Evolutionary conservation across 2,888 invertebrate species (phyloP).

Genomic region (Lysandra bellargus): DNA sequence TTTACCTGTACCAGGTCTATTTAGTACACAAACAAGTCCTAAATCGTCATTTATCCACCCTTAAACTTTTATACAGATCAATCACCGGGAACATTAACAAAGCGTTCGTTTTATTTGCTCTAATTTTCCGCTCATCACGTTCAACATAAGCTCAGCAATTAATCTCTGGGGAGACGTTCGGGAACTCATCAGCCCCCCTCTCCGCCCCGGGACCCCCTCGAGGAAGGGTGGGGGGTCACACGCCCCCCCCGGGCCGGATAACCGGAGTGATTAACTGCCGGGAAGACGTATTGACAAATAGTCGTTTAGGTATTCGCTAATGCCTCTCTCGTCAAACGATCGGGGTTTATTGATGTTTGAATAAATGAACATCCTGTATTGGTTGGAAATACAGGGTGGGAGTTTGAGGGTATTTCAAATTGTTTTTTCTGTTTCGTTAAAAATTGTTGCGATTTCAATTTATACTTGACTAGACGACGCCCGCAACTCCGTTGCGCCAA

Average conservation of each 20-base stretch:
- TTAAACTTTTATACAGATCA: conserved; percentile 24
- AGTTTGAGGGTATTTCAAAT: background rate
- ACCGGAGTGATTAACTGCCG: conserved; percentile 77
- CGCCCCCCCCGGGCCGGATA: conserved; percentile 54
- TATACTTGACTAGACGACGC: too few species aligned
- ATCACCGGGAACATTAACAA: conserved; percentile 32
- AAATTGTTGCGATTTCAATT: background rate
- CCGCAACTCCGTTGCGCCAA: too few species aligned
- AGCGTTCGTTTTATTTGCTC: conserved; percentile 46
- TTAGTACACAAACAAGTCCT: background rate
- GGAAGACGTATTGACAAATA: conserved; percentile 80
- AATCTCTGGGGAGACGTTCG: conserved; percentile 70
- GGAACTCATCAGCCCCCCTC: conserved; percentile 47
- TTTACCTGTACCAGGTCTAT: background rate
- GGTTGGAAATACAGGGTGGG: background rate
- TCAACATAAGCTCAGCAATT: conserved; percentile 73
- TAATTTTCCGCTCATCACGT: conserved; percentile 63
- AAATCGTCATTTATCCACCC: background rate
- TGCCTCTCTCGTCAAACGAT: conserved; percentile 72
- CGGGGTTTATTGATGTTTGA: conserved; percentile 44
- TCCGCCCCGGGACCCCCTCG: conserved; percentile 41
- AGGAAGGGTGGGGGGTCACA: background rate
- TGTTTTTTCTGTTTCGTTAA: background rate
- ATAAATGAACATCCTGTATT: conserved; percentile 34
- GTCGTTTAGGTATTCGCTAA: conserved; percentile 79